Evolutionary conservation across 2,797 vertebrate species (phyloP), one percentile per base, ranked within the genome.

Genomic region (Simalia tracyae): DNA sequence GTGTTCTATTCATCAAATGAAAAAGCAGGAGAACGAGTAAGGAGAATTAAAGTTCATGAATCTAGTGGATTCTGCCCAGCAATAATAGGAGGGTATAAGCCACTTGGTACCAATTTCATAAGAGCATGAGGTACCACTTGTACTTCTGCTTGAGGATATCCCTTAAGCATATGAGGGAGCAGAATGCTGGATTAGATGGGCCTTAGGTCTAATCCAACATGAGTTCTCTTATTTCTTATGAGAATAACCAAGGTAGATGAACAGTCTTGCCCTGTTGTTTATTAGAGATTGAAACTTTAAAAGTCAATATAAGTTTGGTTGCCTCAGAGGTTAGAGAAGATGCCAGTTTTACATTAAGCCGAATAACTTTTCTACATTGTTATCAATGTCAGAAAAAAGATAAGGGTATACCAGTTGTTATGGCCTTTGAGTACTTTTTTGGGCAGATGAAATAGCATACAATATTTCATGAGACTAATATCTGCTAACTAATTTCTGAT

Each of bases 251-350:
- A 46, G 0, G 68, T 24, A 63, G 42, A 36, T 57, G 90, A 87
- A 6, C 1, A 24, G 36, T 89, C 63, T 89, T 85, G 50, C 86
- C 86, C 61, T 31, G 56, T 1, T 84, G 66, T 36, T 93, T 87
- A 50, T 50, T 86, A 3, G 0, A 0, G 68, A 91, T 85, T 68
- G 86, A 46, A 91, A 66, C 22, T 15, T 0, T 0, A 57, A 72
- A 93, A 85, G n/a, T 28, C 42, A 42, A 17, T 72, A 90, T 2
- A 76, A 89, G 68, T 54, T 61, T 19, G 56, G 88, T 14, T 68
- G 31, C 2, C 28, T 46, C 86, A 85, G 89, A 89, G 17, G 88
- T 90, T 89, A 94, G 87, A 60, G 91, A 91, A 56, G 57, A 56
- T 28, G n/a, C 24, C n/a, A 56, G 8, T 57, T 28, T 36, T 91